phyloP scores from a whole-genome alignment of 2,113 vertebrate species.

The Halcyon malimbica region DNA sequence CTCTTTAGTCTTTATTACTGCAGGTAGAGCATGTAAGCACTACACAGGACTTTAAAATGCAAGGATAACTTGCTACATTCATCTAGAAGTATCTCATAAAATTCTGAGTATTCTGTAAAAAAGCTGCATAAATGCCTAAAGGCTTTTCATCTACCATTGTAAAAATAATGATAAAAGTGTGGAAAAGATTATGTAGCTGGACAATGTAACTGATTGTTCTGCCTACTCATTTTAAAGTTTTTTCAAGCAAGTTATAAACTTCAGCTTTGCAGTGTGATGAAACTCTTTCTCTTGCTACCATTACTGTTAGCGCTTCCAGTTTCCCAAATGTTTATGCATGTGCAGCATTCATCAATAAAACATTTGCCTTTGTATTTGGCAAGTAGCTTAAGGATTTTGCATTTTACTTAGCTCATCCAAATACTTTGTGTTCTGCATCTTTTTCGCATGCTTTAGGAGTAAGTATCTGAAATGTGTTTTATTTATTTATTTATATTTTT shows the following conservation, averaged over 20 bases:
- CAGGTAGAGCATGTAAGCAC: slow-evolving; percentile 45
- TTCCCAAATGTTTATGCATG: slow-evolving; percentile 9
- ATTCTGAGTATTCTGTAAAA: slow-evolving; percentile 63
- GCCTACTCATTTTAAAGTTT: slow-evolving; percentile 40
- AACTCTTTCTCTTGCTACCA: background rate
- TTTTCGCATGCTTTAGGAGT: background rate
- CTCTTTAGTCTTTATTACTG: slow-evolving; percentile 44
- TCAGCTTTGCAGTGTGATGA: background rate
- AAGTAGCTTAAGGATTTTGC: background rate
- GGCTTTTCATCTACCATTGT: slow-evolving; percentile 61
- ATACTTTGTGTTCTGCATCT: background rate
- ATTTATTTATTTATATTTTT: background rate
- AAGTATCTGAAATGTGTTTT: background rate
- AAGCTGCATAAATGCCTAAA: slow-evolving; percentile 48
- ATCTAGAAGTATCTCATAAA: slow-evolving; percentile 66
- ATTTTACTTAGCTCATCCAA: slow-evolving; percentile 15
- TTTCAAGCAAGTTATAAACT: background rate
- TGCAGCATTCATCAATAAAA: slow-evolving; percentile 48
- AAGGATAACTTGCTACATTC: slow-evolving; percentile 42
- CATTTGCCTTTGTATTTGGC: slow-evolving; percentile 14
- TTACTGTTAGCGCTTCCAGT: slow-evolving; percentile 21
- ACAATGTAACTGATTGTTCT: slow-evolving; percentile 16
- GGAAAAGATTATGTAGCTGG: slow-evolving; percentile 21
- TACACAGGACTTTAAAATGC: slow-evolving; percentile 45
- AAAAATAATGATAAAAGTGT: slow-evolving; percentile 60